phyloP scores from a whole-genome alignment of 2,113 vertebrate species.

The Rynchops niger region DNA sequence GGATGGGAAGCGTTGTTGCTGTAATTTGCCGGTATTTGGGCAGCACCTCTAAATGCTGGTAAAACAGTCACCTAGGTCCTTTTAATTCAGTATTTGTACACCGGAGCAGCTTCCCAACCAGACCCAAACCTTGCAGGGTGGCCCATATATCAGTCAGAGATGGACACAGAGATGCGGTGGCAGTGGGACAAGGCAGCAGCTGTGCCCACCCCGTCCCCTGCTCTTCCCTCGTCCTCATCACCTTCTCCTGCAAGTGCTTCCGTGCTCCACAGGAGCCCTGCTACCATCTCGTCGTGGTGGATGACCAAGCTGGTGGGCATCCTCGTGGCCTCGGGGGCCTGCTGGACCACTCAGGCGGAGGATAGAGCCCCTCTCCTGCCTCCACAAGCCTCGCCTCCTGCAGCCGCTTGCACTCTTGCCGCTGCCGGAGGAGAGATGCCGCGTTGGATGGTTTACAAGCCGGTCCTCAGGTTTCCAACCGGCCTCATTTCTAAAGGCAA shows the following conservation, averaged over 20 bases:
- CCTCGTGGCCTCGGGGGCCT: background rate
- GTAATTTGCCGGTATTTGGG: background rate
- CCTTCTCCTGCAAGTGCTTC: background rate
- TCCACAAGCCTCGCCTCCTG: background rate
- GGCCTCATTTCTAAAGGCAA: background rate
- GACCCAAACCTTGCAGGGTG: background rate
- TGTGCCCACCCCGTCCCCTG: rapidly evolving
- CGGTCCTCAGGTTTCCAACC: background rate
- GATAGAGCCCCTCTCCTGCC: background rate
- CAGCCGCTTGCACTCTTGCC: background rate
- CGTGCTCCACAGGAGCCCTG: background rate
- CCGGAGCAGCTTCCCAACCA: background rate
- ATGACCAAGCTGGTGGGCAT: background rate
- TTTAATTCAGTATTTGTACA: background rate
- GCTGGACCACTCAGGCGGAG: background rate
- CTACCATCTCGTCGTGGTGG: background rate
- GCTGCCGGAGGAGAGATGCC: rapidly evolving
- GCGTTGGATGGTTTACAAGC: background rate
- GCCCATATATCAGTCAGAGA: background rate
- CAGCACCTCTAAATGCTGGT: background rate
- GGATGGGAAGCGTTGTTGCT: background rate
- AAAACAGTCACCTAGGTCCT: background rate
- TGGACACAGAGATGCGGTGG: background rate
- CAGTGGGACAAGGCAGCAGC: background rate
- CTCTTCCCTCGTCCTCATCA: background rate